Conservation (phyloP, 2,113 vertebrate genomes). For the Ascaphus truei region DNA sequence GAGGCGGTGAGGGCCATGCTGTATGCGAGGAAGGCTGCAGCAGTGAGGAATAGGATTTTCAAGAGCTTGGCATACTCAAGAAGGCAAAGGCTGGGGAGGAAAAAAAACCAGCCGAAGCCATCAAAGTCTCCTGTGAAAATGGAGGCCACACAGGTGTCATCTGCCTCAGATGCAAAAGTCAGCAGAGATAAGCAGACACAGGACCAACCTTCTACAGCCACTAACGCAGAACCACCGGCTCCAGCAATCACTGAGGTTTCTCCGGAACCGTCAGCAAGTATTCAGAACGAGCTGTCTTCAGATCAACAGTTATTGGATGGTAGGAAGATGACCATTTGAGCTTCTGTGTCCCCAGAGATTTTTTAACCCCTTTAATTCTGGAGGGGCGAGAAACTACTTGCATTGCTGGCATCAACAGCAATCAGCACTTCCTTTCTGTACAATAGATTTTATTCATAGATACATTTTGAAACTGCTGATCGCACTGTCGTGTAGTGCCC, state of each 20-base stretch:
- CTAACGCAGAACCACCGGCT: background rate
- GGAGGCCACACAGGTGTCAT: background rate
- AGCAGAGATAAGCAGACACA: too few relatives aligned
- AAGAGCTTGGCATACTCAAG: slow-evolving; percentile 38
- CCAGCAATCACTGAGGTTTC: background rate
- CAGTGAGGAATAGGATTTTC: slow-evolving; percentile 57
- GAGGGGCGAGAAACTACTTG: too few relatives aligned
- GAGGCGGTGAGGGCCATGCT: slow-evolving; percentile 57
- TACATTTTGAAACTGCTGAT: too few relatives aligned
- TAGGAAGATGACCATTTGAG: background rate
- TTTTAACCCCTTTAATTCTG: too few relatives aligned
- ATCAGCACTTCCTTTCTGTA: too few relatives aligned
- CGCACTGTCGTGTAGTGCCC: too few relatives aligned
- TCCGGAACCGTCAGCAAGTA: background rate
- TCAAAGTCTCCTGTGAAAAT: too few relatives aligned
- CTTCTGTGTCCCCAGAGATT: too few relatives aligned
- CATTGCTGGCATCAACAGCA: too few relatives aligned
- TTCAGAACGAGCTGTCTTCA: background rate
- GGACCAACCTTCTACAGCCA: too few relatives aligned
- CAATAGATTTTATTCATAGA: too few relatives aligned
- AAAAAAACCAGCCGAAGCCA: too few relatives aligned
- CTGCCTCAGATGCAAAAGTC: background rate
- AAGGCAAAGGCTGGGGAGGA: slow-evolving; percentile 47
- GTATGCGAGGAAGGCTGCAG: slow-evolving; percentile 52
- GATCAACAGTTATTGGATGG: background rate